A percentile compares a stretch with the other conserved stretches of the same genome.
Conservation (phyloP, 1,140 invertebrate genomes). For the Cherax quadricarinatus region DNA sequence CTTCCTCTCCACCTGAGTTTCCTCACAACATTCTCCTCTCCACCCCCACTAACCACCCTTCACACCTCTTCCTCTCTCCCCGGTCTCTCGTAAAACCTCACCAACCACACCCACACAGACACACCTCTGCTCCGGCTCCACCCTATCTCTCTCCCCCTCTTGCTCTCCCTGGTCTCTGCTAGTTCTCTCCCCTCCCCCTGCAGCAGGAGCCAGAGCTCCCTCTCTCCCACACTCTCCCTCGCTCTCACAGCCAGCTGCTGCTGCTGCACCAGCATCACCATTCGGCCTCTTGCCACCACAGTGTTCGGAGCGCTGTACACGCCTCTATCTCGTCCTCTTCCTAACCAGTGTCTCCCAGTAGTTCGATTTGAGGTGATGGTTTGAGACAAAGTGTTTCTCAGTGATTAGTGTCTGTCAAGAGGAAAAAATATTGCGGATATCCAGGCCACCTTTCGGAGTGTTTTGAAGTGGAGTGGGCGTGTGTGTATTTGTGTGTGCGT, state of each 20-base stretch:
- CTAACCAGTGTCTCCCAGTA: not conserved
- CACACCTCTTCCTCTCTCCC: no score
- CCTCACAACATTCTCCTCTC: no score
- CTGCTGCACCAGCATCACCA: not conserved
- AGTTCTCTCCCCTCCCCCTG: not conserved
- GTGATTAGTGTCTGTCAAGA: not conserved
- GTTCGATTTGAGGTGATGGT: not conserved
- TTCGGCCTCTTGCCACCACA: not conserved
- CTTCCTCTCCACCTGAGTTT: no score
- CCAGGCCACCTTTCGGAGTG: not conserved
- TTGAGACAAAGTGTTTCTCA: not conserved
- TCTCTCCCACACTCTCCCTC: slow-evolving; percentile 8
- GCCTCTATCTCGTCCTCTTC: not conserved
- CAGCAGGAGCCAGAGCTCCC: not conserved
- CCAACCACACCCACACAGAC: not conserved
- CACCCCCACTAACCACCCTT: no score
- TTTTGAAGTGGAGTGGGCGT: not conserved
- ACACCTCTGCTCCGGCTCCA: slow-evolving; percentile 15
- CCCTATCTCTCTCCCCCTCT: not conserved
- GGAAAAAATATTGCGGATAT: not conserved
- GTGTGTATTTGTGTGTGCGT: not conserved
- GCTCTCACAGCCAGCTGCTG: slow-evolving; percentile 5
- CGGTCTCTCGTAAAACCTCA: no score
- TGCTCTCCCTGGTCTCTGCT: not conserved
- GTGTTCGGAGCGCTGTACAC: slow-evolving; percentile 1